A percentile compares a stretch with the other conserved stretches of the same genome.
Evolutionary conservation across 2,113 vertebrate species (phyloP).

Genomic region (Ammodytes marinus): DNA sequence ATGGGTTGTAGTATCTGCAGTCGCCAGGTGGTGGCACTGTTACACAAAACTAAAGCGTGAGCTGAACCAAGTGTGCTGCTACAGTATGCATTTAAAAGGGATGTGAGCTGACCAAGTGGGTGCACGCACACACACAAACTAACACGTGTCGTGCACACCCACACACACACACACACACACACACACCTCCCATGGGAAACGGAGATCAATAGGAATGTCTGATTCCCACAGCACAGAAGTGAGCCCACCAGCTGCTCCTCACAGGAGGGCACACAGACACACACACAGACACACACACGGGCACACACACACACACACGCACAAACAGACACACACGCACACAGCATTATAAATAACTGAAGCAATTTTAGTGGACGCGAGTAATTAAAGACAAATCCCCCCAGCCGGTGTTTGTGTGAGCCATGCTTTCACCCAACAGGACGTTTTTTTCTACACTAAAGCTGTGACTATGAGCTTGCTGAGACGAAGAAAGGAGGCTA

Average conservation of each 20-base stretch:
- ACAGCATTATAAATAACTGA: conserved; percentile 76
- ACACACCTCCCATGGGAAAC: conserved; percentile 52
- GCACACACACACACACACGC: conserved; percentile 9
- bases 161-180: conserved; percentile 10
- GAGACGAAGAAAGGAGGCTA: conserved; percentile 16
- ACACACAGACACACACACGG: conserved; percentile 16
- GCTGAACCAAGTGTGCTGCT: conserved; percentile 7
- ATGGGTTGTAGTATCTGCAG: conserved; percentile 31
- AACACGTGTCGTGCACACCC: not conserved
- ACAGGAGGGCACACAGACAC: conserved; percentile 38
- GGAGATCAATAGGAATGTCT: conserved; percentile 83
- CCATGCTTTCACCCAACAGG: conserved; percentile 59
- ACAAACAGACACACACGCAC: conserved; percentile 54
- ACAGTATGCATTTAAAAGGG: conserved; percentile 41
- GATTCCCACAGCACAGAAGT: conserved; percentile 71
- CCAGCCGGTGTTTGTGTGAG: conserved; percentile 55
- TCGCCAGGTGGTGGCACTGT: conserved; percentile 74
- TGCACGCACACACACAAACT: conserved; percentile 1
- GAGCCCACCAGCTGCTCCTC: conserved; percentile 73
- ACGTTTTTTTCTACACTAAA: conserved; percentile 61
- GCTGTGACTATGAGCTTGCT: conserved; percentile 49
- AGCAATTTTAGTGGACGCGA: conserved; percentile 64
- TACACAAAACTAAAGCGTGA: conserved; percentile 60
- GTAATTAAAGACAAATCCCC: conserved; percentile 80
- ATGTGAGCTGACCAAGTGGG: conserved; percentile 42